Evolutionary conservation across 2,113 vertebrate species (phyloP), one percentile per base, ranked within the genome.

Genomic region (Uria lomvia): DNA sequence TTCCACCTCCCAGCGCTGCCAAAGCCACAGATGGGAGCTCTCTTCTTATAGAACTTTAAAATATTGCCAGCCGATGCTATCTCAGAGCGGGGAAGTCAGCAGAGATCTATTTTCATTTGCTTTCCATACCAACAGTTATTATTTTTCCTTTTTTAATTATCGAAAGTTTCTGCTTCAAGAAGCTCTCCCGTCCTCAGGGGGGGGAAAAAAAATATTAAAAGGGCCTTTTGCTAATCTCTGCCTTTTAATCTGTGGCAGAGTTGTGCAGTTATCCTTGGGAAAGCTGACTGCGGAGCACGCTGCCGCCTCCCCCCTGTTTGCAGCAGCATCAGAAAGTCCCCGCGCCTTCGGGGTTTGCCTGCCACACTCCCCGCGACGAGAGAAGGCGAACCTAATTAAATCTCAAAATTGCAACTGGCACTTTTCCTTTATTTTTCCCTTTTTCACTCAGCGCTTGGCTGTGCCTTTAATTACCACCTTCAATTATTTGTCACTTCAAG

Each of bases 401-500:
- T 38, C 24, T 19, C 75, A 65, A 50, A 73, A 90, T 53, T 92
- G 90, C 90, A 95, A 42, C 74, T 40, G 14, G 77, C 78, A 26
- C 80, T 96, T 96, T 60, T 45, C 85, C 91, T 90, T 77, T 82
- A 60, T 84, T 87, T 63, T 18, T 12, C 63, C 32, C 24, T 88
- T 87, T 86, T 67, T 34, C 62, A 11, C 89, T 80, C 72, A 4
- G 86, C 4, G 1, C 81, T 94, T 8, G 8, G 75, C 88, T 73
- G 45, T 62, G 80, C 79, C 91, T 70, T 91, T 88, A 79, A 96
- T 91, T 94, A 86, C 79, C 66, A 62, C 87, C 86, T 78, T 94
- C 75, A 65, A 75, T 90, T 79, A 72, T 8, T 87, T 55, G 78
- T 66, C 68, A 77, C 93, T 95, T 60, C 74, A 36, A 95, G 92